Conservation (phyloP, 2,888 invertebrate species). For the Dermolepida albohirtum region DNA sequence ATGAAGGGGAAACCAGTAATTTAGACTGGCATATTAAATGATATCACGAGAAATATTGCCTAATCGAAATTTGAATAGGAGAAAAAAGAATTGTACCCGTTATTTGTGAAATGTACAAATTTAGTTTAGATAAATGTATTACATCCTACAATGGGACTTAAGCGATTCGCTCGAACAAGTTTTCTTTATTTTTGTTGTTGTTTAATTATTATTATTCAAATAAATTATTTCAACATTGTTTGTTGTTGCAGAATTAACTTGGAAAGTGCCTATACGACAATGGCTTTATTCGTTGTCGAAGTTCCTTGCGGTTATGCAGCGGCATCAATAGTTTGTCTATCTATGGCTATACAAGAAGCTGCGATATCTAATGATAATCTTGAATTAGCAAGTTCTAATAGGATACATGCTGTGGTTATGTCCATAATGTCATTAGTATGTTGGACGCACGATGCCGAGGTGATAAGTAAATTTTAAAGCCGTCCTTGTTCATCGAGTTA, state of each 20-base stretch:
- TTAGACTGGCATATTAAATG: slow-evolving; percentile 1
- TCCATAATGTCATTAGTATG: slow-evolving; percentile 73
- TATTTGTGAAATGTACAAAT: too few species aligned
- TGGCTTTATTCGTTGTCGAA: slow-evolving; percentile 70
- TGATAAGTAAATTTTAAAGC: slow-evolving; percentile 42
- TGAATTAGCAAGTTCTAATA: slow-evolving; percentile 63
- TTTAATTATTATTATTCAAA: too few species aligned
- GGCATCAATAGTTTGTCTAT: slow-evolving; percentile 69
- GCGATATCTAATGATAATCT: slow-evolving; percentile 64
- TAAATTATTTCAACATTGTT: neutral
- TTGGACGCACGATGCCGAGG: slow-evolving; percentile 71
- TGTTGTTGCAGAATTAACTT: slow-evolving; percentile 64
- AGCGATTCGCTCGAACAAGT: too few species aligned
- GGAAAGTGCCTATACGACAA: slow-evolving; percentile 68
- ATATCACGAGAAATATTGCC: neutral
- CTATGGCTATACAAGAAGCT: slow-evolving; percentile 73
- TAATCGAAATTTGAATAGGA: too few species aligned
- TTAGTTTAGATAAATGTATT: too few species aligned
- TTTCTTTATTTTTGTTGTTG: too few species aligned
- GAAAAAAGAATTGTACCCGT: too few species aligned
- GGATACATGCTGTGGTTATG: slow-evolving; percentile 72
- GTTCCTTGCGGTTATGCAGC: slow-evolving; percentile 74
- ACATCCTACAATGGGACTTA: too few species aligned
- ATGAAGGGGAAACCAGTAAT: neutral
- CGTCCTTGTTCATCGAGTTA: too few species aligned